These are phyloP conservation scores for Eulemur macaco DNA, from an alignment of 2,113 vertebrate genomes.

Conservation along the genomic window DNA sequence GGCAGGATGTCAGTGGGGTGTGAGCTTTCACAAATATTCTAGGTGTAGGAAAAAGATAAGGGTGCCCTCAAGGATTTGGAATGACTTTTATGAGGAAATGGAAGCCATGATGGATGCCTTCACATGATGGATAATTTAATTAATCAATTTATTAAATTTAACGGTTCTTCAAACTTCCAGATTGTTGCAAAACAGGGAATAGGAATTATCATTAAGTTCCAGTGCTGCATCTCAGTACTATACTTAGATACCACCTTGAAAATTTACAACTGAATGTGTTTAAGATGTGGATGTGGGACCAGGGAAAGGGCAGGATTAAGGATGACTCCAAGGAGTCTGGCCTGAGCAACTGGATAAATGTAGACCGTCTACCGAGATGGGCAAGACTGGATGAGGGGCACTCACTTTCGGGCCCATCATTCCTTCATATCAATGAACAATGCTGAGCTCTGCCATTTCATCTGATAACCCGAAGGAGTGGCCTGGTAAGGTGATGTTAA, in stretches of 20 bases:
- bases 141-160: not conserved
- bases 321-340: not conserved
- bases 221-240: not conserved
- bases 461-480: not conserved
- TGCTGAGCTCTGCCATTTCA: not conserved
- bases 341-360: not conserved
- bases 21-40: not conserved
- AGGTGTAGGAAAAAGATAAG: not conserved
- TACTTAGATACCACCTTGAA: not conserved
- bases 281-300: too few species aligned
- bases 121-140: not conserved
- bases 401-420: not conserved
- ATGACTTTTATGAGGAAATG: constrained; percentile 1
- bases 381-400: not conserved
- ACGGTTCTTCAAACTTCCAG: not conserved
- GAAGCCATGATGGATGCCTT: not conserved
- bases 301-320: not conserved
- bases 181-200: not conserved
- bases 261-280: not conserved
- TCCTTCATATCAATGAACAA: not conserved
- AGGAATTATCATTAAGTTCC: not conserved
- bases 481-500: not conserved
- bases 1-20: not conserved
- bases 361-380: not conserved
- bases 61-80: not conserved